Base-by-base conservation (phyloP, 2,113 vertebrate species). In the Hyla sarda region DNA sequence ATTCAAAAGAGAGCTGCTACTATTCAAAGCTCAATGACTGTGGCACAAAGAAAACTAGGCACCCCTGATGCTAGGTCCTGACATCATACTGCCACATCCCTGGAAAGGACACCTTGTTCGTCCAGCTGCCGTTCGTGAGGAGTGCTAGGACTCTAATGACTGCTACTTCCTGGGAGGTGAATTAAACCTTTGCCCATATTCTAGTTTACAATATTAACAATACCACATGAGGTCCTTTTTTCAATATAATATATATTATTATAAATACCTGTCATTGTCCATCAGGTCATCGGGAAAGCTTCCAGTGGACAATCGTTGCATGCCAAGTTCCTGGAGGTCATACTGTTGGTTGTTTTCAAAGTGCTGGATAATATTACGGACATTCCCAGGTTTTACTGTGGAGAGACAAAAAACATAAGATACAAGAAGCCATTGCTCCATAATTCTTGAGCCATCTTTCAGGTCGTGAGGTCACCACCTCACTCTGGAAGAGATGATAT, bases 291-390 rank as follows among this genome's bases (percentile, higher is more conserved):
- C 96, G 0, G 96, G 96, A 78, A 97, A 95, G 93, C 96, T 97
- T 90, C 96, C 95, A 0, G 95, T 94, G 48, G 96, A 97, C 7
- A 97, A 93, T 0, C 94, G 93, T 69, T 96, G 96, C 0, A 89
- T 79, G 78, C 95, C 54, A 0, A 89, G 86, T 1, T 96, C 96
- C 0, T 89, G 94, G 23, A 88, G 89, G 0, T 97, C 95, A 0
- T 90, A 87, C 1, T 93, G 92, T 87, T 96, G 93, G 89, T 88
- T 95, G 89, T 95, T 98, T 94, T 99, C 97, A 91, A 99, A 99
- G 92, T 98, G 97, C 92, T 97, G 96, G 74, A 99, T 98, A 88
- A 99, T 99, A 92, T 97, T 98, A 83, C 94, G 93, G 89, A 99
- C 97, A 0, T 90, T 99, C 76, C 97, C 96, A 0, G 96, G 92